phyloP scores from a whole-genome alignment of 1,140 invertebrate species.

The Megathymus violae region DNA sequence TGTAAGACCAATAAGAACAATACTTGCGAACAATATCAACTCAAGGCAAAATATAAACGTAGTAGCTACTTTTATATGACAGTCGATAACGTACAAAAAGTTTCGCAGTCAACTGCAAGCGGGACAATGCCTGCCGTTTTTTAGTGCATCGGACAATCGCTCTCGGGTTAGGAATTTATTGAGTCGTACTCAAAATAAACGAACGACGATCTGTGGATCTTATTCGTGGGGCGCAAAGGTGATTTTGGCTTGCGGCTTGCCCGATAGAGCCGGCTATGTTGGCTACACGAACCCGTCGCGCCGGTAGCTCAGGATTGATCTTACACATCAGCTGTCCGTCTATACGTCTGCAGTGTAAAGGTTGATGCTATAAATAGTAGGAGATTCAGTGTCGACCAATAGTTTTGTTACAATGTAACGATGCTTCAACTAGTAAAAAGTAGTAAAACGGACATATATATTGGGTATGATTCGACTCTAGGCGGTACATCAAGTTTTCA shows the following conservation, averaged over 20 bases:
- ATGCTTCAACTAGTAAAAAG: not conserved
- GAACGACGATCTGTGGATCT: not conserved
- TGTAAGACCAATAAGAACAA: conserved; percentile 43
- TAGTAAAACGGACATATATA: too few species aligned
- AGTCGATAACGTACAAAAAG: conserved; percentile 48
- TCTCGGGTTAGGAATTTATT: conserved; percentile 76
- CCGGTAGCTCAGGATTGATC: conserved; percentile 68
- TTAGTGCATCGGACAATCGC: conserved; percentile 69
- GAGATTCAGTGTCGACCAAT: conserved; percentile 10
- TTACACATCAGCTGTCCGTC: conserved; percentile 73
- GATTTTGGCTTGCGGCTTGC: conserved; percentile 1
- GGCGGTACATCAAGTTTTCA: too few species aligned
- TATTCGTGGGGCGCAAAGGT: conserved; percentile 8
- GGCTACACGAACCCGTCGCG: conserved; percentile 53
- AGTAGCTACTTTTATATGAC: conserved; percentile 44
- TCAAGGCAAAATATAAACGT: conserved; percentile 32
- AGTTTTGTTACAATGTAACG: conserved; percentile 5
- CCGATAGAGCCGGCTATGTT: conserved; percentile 24
- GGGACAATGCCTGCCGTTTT: conserved; percentile 68
- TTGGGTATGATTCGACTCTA: too few species aligned
- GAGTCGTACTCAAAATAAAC: conserved; percentile 64
- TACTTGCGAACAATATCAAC: conserved; percentile 33
- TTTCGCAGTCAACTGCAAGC: conserved; percentile 38
- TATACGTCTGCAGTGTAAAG: conserved; percentile 47
- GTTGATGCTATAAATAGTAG: conserved; percentile 45